Evolutionary conservation across 2,888 invertebrate genomes (phyloP).

Genomic region (Mactromeris polynyma): DNA sequence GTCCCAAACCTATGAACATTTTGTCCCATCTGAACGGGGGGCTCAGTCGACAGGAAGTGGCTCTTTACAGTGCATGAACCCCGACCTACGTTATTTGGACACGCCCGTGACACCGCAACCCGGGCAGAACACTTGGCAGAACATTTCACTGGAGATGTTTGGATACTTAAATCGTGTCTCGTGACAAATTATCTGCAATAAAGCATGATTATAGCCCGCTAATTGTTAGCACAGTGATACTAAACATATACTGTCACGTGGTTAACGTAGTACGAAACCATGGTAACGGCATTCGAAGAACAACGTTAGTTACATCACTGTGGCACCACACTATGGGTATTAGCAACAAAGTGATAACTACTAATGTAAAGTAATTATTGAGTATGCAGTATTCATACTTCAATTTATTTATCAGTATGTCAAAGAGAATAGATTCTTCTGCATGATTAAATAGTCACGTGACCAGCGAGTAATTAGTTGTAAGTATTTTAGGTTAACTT

Average conservation of each 20-base stretch:
- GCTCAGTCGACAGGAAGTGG: no score
- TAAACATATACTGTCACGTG: not conserved
- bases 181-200: not conserved
- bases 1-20: no score
- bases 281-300: not conserved
- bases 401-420: not conserved
- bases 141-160: no score
- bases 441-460: not conserved
- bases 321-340: not conserved
- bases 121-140: no score
- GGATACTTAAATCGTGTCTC: not conserved
- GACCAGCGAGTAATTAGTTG: not conserved
- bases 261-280: not conserved
- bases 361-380: not conserved
- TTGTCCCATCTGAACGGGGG: no score
- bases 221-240: not conserved
- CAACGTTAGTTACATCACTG: not conserved
- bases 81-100: no score
- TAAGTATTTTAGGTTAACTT: constrained; percentile 6
- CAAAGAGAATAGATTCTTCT: not conserved
- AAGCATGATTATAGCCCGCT: not conserved
- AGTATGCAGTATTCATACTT: not conserved
- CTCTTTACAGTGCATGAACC: no score
- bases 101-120: no score
- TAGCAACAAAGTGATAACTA: not conserved